A percentile compares a stretch with the other conserved stretches of the same genome.
Conservation (phyloP, 2,888 invertebrate genomes). For the Drosophila siamana region DNA sequence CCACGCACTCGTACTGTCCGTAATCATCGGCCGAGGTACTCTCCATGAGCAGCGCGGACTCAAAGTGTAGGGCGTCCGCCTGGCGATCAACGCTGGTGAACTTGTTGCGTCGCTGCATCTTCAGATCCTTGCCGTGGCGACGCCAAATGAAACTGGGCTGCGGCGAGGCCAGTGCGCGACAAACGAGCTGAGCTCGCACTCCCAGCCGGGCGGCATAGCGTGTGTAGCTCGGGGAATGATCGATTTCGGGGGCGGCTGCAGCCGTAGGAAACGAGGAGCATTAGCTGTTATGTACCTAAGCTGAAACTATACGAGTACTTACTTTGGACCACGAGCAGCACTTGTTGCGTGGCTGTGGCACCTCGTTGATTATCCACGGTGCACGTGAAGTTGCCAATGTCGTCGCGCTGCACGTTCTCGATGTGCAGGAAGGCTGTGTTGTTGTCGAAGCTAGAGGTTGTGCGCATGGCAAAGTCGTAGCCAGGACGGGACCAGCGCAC, state of each 20-base stretch:
- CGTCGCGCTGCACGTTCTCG: conserved; percentile 81
- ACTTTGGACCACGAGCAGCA: conserved; percentile 83
- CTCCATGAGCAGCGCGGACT: conserved; percentile 79
- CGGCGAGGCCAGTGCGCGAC: conserved; percentile 79
- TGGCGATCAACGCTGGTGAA: conserved; percentile 78
- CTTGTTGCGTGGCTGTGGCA: conserved; percentile 71
- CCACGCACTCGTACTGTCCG: conserved; percentile 82
- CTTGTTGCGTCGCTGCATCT: conserved; percentile 83
- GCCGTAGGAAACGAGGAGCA: background rate
- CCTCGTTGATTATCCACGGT: conserved; percentile 83
- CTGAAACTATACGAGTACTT: too few relatives aligned
- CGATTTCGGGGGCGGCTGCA: conserved; percentile 82
- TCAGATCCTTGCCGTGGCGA: conserved; percentile 83
- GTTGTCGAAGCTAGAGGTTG: conserved; percentile 79
- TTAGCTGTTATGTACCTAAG: background rate
- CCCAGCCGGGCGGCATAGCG: conserved; percentile 82
- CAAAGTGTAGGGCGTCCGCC: conserved; percentile 78
- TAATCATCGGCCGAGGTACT: conserved; percentile 83
- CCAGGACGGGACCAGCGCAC: conserved; percentile 81
- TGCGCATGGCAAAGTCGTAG: conserved; percentile 80
- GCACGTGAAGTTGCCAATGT: conserved; percentile 83
- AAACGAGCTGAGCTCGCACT: conserved; percentile 78
- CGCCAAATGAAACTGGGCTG: conserved; percentile 83
- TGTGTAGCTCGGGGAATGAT: conserved; percentile 77
- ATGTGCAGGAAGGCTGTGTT: conserved; percentile 81